Evolutionary conservation across 1,140 invertebrate genomes (phyloP).

Genomic region (Tetraneura akinire): DNA sequence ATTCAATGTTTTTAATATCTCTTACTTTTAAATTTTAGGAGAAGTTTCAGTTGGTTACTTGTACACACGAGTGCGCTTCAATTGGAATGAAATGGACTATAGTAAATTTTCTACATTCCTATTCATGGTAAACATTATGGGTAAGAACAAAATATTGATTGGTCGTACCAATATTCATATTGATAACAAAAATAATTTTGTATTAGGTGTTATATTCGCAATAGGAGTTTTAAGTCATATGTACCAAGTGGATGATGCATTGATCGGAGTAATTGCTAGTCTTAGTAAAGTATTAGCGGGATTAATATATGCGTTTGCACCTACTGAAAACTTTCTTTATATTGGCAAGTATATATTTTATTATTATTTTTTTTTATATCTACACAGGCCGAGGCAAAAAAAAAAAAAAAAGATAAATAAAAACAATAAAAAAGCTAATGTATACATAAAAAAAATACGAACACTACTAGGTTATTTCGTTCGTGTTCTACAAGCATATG

Average conservation of each 20-base stretch:
- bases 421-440: no score
- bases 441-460: no score
- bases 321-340: slow-evolving; percentile 74
- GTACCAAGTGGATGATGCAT: slow-evolving; percentile 75
- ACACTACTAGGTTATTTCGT: no score
- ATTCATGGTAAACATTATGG: slow-evolving; percentile 76
- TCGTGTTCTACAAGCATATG: no score
- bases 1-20: no score
- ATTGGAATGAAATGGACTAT: slow-evolving; percentile 83
- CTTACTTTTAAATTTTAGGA: no score
- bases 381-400: no score
- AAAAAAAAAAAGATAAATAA: no score
- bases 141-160: slow-evolving; percentile 61
- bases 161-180: slow-evolving; percentile 65
- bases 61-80: slow-evolving; percentile 77
- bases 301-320: slow-evolving; percentile 78
- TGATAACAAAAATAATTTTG: neutral
- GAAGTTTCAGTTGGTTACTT: slow-evolving; percentile 80
- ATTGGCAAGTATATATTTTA: slow-evolving; percentile 64
- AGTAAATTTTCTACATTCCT: slow-evolving; percentile 80
- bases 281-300: slow-evolving; percentile 76
- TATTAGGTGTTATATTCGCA: slow-evolving; percentile 72
- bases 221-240: slow-evolving; percentile 78
- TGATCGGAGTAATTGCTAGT: slow-evolving; percentile 77
- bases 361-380: no score